Base-by-base conservation (phyloP, 1,140 invertebrate species). In the Scaptomyza graminum region DNA sequence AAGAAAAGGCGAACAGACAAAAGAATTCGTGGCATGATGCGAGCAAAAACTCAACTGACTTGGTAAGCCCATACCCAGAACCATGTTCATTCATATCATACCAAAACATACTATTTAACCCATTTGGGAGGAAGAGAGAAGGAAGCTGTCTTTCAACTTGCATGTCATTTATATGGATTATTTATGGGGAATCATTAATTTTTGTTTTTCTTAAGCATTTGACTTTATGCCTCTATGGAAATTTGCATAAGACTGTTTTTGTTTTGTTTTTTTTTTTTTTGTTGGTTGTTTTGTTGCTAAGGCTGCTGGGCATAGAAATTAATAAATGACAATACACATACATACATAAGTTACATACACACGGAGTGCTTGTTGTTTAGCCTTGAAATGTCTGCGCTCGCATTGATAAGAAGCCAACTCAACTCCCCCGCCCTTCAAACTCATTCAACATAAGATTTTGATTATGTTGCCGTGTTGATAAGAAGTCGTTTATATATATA, bases 151-250 rank as follows among this genome's bases (percentile, higher is more conserved):
- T 62, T 64, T 46, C 25, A 43, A 43, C 60, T 55, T 55, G 50
- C 72, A 80, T 59, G 67, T 75, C 67, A 87, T 87, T 87, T 87
- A 68, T 87, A 88, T 88, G 72, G 82, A 88, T 87, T 87, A 88
- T 73, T 88, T 68, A 87, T 73, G 79, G 43, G 44, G 55, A 82
- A 88, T 87, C 79, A 88, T 87, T 87, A 87, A 88, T 87, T 83
- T 76, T 87, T 87, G 82, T 85, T 87, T 79, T 82, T 88, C 78
- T 73, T 79, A 50, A 50, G 64, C 67, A 56, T 87, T 85, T 76
- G 54, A 57, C 82, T 82, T 82, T 68, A 47, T 67, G 65, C 59
- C 70, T 76, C 68, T 66, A 41, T 37, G 43, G 55, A 72, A 79
- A 87, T 88, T 83, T 88, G 59, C 83, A 87, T 87, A 88, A 79